Evolutionary conservation across 1,140 invertebrate species (phyloP).

Genomic region (Telenomus remus): DNA sequence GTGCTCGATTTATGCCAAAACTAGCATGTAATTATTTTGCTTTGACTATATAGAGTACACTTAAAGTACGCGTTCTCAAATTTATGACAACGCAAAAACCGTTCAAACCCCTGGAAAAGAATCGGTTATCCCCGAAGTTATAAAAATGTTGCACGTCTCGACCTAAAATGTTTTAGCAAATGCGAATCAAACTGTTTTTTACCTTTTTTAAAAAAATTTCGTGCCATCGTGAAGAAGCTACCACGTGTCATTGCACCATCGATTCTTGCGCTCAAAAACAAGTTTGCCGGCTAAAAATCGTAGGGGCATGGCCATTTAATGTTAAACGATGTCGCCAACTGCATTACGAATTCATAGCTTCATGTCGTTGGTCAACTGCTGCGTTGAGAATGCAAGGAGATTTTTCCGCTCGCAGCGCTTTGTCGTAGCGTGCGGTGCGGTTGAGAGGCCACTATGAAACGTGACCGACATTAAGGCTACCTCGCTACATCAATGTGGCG

Average conservation of each 20-base stretch:
- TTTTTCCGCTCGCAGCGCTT: slow-evolving; percentile 55
- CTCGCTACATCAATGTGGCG: slow-evolving; percentile 55
- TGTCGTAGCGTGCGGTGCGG: slow-evolving; percentile 52
- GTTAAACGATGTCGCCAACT: slow-evolving; percentile 55
- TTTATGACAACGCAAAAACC: no score
- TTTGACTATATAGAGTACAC: slow-evolving; percentile 16
- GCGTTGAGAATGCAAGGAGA: slow-evolving; percentile 53
- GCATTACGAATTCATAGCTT: slow-evolving; percentile 60
- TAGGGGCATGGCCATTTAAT: slow-evolving; percentile 52
- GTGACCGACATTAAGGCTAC: slow-evolving; percentile 65
- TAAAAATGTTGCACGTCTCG: no score
- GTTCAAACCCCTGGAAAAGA: no score
- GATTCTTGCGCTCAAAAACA: slow-evolving; percentile 55
- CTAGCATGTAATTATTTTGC: slow-evolving; percentile 34
- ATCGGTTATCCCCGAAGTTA: no score
- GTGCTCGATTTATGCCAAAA: slow-evolving; percentile 37
- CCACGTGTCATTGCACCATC: slow-evolving; percentile 47
- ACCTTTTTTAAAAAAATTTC: no score
- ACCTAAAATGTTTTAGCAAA: no score
- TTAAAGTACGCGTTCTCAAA: background rate
- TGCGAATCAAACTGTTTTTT: no score
- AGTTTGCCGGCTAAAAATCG: slow-evolving; percentile 47
- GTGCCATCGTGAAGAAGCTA: slow-evolving; percentile 17
- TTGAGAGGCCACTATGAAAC: slow-evolving; percentile 60
- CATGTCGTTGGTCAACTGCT: slow-evolving; percentile 57